Evolutionary conservation across 2,113 vertebrate species (phyloP), one percentile per base, ranked within the genome.

Genomic region (Sardina pilchardus): DNA sequence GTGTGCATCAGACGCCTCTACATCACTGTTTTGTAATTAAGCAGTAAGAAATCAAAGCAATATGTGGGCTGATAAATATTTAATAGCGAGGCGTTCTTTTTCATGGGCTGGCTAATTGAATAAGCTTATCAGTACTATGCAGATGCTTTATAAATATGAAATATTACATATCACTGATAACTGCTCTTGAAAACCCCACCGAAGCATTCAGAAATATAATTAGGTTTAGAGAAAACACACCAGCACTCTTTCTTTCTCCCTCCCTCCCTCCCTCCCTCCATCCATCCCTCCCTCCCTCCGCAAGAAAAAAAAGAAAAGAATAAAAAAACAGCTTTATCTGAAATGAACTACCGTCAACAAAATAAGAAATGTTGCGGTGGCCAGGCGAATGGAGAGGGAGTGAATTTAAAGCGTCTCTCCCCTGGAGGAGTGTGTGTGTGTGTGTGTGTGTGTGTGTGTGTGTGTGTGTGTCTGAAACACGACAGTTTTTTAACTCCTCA

Each of bases 91-190:
- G 87, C 89, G 86, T 91, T 92, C 24, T n/a, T n/a, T 9, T 63
- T 83, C 92, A 94, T 89, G 88, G 92, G 90, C 90, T 39, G 82
- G 89, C 94, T 95, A 95, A 95, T 95, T 95, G 92, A 95, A 95
- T 94, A 94, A 63, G 89, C 94, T 96, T 95, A 95, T 95, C 95
- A 95, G 93, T 94, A 93, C 92, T 92, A 91, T 91, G 92, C 95
- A 95, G 95, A 94, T 95, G 93, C 92, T 94, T 94, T 91, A 94
- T 95, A 95, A 95, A 94, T 95, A 92, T 94, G 92, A 94, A 94
- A 94, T 94, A 95, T 94, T 93, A 94, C 92, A 94, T 93, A 94
- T 94, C 92, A 93, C 91, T 91, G 93, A 94, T 94, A 94, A 89
- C 92, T 95, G 90, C 91, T 94, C 92, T 93, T 90, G 91, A 93